A percentile compares a stretch with the other conserved stretches of the same genome.
Evolutionary conservation across 2,113 vertebrate genomes (phyloP).

Genomic region (Mandrillus leucophaeus): DNA sequence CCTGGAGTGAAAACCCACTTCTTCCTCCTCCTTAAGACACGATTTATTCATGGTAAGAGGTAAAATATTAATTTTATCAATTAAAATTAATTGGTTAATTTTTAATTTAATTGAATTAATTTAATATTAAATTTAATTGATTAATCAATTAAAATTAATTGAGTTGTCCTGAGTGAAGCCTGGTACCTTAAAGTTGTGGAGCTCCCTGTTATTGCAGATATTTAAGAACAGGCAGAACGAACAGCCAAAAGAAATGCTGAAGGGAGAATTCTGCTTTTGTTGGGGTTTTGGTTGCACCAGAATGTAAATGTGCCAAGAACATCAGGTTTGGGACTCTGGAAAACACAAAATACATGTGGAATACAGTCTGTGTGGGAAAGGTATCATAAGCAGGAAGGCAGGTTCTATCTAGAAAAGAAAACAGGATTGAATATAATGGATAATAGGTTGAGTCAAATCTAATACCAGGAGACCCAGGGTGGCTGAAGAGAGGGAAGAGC

Average conservation of each 20-base stretch:
- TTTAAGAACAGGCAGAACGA: background rate
- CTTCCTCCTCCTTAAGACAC: background rate
- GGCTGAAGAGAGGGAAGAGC: background rate
- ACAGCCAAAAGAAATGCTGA: background rate
- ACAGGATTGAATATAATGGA: background rate
- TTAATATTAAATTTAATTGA: no score
- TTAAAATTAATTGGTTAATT: no score
- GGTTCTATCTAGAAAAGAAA: background rate
- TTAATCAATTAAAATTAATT: no score
- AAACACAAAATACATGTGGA: background rate
- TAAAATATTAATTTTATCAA: background rate
- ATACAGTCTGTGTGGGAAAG: background rate
- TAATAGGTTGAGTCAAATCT: background rate
- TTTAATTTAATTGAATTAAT: no score
- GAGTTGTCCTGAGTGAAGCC: background rate
- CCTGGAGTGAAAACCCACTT: background rate
- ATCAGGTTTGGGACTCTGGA: background rate
- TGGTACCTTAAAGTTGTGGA: background rate
- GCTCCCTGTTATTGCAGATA: background rate
- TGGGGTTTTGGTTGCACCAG: background rate
- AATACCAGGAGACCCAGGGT: background rate
- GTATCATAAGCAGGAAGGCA: background rate
- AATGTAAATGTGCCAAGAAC: background rate
- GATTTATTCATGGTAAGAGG: background rate
- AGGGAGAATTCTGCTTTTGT: background rate